Evolutionary conservation across 2,113 vertebrate species (phyloP).

Genomic region (Pithys albifrons): DNA sequence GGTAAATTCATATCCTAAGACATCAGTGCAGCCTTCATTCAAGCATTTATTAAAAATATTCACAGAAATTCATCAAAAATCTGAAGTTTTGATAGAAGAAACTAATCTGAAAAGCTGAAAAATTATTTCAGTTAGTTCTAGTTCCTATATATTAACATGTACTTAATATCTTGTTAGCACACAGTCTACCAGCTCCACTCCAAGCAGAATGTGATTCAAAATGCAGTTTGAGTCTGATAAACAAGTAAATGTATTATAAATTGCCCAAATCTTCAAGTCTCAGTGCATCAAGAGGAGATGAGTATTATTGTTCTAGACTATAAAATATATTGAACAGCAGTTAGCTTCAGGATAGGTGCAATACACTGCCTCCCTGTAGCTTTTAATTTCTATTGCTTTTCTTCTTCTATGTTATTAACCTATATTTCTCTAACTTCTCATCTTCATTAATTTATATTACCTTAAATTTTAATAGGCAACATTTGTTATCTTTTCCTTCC

Average conservation of each 20-base stretch:
- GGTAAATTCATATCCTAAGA: not conserved
- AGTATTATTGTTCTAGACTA: not conserved
- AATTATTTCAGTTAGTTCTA: not conserved
- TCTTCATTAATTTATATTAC: not conserved
- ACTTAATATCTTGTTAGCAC: not conserved
- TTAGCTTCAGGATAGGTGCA: not conserved
- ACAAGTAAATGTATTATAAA: not conserved
- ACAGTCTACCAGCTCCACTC: not conserved
- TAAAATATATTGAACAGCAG: not conserved
- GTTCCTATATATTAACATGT: fast-evolving
- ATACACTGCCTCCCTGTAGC: not conserved
- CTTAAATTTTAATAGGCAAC: not conserved
- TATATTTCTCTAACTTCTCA: not conserved
- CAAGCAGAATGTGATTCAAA: not conserved
- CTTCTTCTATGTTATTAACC: not conserved
- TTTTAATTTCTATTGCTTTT: not conserved
- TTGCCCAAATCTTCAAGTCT: not conserved
- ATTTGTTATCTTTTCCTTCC: not conserved
- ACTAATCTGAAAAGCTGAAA: not conserved
- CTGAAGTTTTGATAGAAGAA: not conserved
- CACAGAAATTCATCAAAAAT: not conserved
- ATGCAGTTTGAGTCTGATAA: not conserved
- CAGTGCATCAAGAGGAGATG: not conserved
- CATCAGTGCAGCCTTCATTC: not conserved
- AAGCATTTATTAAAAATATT: not conserved